Conservation (phyloP, 2,113 vertebrate species). For the Shinisaurus crocodilurus region DNA sequence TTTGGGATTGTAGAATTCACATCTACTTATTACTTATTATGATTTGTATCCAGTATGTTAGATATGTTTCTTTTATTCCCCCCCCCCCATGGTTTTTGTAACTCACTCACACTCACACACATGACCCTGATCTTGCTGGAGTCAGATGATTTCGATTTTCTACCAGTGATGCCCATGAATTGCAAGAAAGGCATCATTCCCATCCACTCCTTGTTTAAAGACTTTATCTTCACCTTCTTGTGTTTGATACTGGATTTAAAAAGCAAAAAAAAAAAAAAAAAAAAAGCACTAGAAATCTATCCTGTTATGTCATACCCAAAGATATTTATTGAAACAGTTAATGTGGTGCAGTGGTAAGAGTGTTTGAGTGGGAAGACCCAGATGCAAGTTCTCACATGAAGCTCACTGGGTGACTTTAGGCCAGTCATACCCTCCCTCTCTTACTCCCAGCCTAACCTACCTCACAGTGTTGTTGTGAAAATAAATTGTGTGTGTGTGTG, state of each 20-base stretch:
- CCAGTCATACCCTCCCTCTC: neutral
- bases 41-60: too few species aligned
- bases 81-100: too few species aligned
- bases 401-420: neutral
- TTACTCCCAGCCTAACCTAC: neutral
- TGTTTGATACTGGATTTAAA: conserved; percentile 52
- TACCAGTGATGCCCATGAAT: neutral
- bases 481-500: neutral
- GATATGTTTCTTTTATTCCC: too few species aligned
- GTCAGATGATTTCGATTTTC: neutral
- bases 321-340: conserved; percentile 39
- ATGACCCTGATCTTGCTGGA: neutral
- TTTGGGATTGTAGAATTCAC: too few species aligned
- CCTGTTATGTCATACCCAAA: conserved; percentile 16
- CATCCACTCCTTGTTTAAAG: neutral
- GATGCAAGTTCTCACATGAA: neutral
- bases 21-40: too few species aligned
- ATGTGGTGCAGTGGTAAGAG: neutral
- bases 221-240: neutral
- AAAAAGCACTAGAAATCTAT: conserved; percentile 41
- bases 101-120: neutral
- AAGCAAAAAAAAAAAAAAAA: too few species aligned
- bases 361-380: neutral
- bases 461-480: neutral
- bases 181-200: conserved; percentile 5